These are phyloP conservation scores for Carollia perspicillata DNA, from an alignment of 2,113 vertebrate genomes.

Conservation along the genomic window DNA sequence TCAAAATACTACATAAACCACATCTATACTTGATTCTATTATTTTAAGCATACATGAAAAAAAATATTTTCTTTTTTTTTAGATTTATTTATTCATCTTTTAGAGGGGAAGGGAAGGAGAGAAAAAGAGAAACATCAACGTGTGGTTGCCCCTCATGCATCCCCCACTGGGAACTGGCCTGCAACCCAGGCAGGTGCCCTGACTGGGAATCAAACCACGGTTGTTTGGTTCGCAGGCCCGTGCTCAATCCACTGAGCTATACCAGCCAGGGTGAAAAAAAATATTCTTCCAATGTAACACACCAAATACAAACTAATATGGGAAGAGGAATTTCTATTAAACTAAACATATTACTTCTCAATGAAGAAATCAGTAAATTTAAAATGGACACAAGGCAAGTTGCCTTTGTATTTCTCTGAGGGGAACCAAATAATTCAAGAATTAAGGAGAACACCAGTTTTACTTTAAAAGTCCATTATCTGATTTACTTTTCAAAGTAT, in stretches of 20 bases:
- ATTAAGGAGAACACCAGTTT: background rate
- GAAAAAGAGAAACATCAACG: too few species aligned
- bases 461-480: background rate
- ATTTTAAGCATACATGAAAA: background rate
- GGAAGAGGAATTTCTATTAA: background rate
- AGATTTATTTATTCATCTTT: too few species aligned
- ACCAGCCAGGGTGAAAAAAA: too few species aligned
- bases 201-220: too few species aligned
- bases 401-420: background rate
- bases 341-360: background rate
- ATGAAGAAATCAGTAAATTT: background rate
- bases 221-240: too few species aligned
- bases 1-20: slow-evolving; percentile 17
- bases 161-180: too few species aligned
- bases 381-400: background rate
- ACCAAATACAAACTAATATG: background rate
- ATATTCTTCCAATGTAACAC: background rate
- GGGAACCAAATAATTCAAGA: background rate
- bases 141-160: too few species aligned
- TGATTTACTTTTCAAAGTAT: slow-evolving; percentile 5
- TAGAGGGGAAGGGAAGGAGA: too few species aligned
- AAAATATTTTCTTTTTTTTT: too few species aligned
- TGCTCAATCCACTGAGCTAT: too few species aligned
- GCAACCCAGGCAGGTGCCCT: too few species aligned
- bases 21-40: background rate